Conservation (phyloP, 2,888 invertebrate genomes). For the Lobophora halterata region DNA sequence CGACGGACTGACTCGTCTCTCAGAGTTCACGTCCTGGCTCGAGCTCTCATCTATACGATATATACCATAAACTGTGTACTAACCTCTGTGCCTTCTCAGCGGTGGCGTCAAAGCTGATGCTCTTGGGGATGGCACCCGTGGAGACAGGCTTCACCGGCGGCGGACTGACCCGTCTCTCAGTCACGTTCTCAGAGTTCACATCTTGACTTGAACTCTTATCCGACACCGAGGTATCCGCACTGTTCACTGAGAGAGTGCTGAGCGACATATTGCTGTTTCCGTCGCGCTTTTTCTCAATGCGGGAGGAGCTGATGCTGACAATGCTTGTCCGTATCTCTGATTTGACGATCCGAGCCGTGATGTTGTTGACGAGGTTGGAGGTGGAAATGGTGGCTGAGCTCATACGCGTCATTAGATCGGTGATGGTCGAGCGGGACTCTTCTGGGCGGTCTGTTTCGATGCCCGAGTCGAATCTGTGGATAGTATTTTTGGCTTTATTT, state of each 20-base stretch:
- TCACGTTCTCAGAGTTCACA: slow-evolving; percentile 70
- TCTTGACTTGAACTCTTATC: slow-evolving; percentile 75
- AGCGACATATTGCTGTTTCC: slow-evolving; percentile 62
- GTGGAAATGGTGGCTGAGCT: slow-evolving; percentile 65
- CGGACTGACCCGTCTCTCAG: slow-evolving; percentile 66
- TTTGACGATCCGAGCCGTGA: slow-evolving; percentile 61
- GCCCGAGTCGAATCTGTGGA: slow-evolving; percentile 54
- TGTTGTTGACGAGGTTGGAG: slow-evolving; percentile 59
- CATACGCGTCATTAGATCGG: slow-evolving; percentile 70
- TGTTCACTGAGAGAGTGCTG: slow-evolving; percentile 70
- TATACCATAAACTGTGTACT: no score
- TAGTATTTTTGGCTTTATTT: no score
- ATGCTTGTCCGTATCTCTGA: slow-evolving; percentile 69
- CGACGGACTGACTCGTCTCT: slow-evolving; percentile 66
- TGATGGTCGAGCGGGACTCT: slow-evolving; percentile 58
- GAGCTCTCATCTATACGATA: slow-evolving; percentile 75
- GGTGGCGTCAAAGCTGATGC: slow-evolving; percentile 94
- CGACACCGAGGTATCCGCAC: slow-evolving; percentile 66
- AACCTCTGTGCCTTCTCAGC: slow-evolving; percentile 88
- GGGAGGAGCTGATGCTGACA: slow-evolving; percentile 68
- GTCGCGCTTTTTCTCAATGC: slow-evolving; percentile 64
- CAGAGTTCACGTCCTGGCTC: slow-evolving; percentile 73
- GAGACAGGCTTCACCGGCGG: slow-evolving; percentile 73
- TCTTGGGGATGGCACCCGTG: slow-evolving; percentile 94
- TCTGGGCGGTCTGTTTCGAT: slow-evolving; percentile 59